phyloP scores from a whole-genome alignment of 2,888 invertebrate species.

The Yponomeuta cagnagella region DNA sequence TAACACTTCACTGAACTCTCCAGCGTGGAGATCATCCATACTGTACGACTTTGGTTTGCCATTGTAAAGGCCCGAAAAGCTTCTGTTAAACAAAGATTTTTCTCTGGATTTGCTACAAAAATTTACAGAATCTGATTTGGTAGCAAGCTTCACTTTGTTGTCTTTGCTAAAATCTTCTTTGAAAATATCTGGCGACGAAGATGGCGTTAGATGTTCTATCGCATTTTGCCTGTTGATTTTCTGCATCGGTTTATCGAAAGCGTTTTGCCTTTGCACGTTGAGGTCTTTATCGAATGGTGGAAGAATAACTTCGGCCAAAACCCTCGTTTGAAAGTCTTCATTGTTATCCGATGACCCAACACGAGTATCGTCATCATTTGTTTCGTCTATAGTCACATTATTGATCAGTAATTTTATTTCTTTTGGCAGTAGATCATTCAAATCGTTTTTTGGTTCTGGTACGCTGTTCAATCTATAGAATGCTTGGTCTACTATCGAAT shows the following conservation, averaged over 20 bases:
- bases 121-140: constrained; percentile 41
- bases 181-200: constrained; percentile 23
- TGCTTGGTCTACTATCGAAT: constrained; percentile 52
- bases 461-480: constrained; percentile 45
- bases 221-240: constrained; percentile 14
- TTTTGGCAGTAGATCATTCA: constrained; percentile 22
- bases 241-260: neutral
- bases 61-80: constrained; percentile 47
- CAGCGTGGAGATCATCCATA: constrained; percentile 53
- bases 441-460: constrained; percentile 28
- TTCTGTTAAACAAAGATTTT: constrained; percentile 42
- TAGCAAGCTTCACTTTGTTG: constrained; percentile 27
- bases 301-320: constrained; percentile 33
- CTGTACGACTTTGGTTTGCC: constrained; percentile 67
- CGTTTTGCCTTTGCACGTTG: constrained; percentile 3
- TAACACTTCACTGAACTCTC: constrained; percentile 46
- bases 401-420: constrained; percentile 44
- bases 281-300: constrained; percentile 21
- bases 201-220: neutral
- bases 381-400: constrained; percentile 57
- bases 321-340: constrained; percentile 26
- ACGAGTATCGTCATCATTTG: constrained; percentile 43
- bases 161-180: constrained; percentile 24
- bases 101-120: constrained; percentile 29
- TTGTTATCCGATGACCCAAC: constrained; percentile 28